Evolutionary conservation across 2,113 vertebrate genomes (phyloP), one percentile per base, ranked within the genome.

Genomic region (Malurus alboscapulatus): DNA sequence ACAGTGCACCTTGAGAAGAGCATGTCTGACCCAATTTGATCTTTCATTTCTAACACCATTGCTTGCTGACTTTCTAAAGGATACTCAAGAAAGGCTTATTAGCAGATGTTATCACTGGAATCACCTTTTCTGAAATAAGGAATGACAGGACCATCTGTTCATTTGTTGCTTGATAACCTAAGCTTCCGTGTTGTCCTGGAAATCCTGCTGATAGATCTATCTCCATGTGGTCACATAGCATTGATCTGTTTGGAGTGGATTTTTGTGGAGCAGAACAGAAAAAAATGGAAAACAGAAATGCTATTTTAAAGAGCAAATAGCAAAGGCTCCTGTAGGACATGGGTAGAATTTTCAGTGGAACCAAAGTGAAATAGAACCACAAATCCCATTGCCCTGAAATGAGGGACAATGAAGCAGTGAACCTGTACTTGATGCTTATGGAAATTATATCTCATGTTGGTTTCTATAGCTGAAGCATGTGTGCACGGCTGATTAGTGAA

Each of bases 71-170:
- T 97, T 97, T 92, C 92, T 95, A 95, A 96, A 94, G 92, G 92
- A 79, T 96, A 93, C 88, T 97, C 92, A 95, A 92, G 92, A 97
- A 94, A 96, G 95, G 89, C 92, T 96, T 97, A 96, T 97, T 97
- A 96, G 67, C 91, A 95, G 96, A 96, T 96, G 89, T 97, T 97
- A 97, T 96, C 95, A 92, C 89, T 93, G 90, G 87, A 95, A 95
- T 95, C 96, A 94, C 90, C 85, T 94, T 95, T 96, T 94, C 89
- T 83, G 91, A 96, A 97, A 93, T 97, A 77, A 88, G 83, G 85
- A 92, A 88, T 95, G 95, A 97, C 96, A 96, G 92, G 89, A 91
- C 94, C 96, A 96, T 97, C 95, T 97, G 88, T 95, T 94, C 94
- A 94, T 96, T 97, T 97, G 84, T 90, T 95, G 87, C 95, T 95